These are phyloP conservation scores for Hypothenemus hampei DNA, from an alignment of 1,140 invertebrate species.

Conservation along the genomic window DNA sequence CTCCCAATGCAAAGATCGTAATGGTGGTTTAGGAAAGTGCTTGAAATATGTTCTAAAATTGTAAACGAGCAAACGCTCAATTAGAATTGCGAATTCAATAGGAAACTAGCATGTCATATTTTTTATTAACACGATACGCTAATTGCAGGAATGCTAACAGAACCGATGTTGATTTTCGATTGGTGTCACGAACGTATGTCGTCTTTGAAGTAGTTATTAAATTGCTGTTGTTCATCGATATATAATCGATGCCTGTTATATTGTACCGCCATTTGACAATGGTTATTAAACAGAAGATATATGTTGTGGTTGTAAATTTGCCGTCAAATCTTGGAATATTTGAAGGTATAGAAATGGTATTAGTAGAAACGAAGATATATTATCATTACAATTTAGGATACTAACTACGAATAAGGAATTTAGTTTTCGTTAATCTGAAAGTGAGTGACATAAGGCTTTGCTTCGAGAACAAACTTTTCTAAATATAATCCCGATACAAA, in stretches of 20 bases:
- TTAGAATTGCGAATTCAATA: too few species aligned
- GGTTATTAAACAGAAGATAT: constrained; percentile 13
- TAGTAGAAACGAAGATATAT: too few species aligned
- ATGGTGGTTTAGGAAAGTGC: constrained; percentile 51
- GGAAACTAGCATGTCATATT: too few species aligned
- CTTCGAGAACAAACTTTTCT: too few species aligned
- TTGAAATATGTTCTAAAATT: constrained; percentile 10
- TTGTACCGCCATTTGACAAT: constrained; percentile 15
- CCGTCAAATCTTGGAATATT: neutral
- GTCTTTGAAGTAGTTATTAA: constrained; percentile 16
- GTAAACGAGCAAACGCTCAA: too few species aligned
- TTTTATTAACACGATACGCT: too few species aligned
- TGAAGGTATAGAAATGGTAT: too few species aligned
- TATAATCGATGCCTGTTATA: constrained; percentile 9
- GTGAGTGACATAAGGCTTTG: too few species aligned
- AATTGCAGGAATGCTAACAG: neutral
- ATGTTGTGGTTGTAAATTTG: constrained; percentile 4
- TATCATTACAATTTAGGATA: too few species aligned
- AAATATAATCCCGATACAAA: too few species aligned
- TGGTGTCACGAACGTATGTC: constrained; percentile 2
- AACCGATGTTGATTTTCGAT: constrained; percentile 10
- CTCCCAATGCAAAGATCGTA: constrained; percentile 57
- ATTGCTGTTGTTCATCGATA: constrained; percentile 10
- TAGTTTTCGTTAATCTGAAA: too few species aligned
- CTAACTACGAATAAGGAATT: too few species aligned